Base-by-base conservation (phyloP, 2,888 invertebrate species). In the Cantharis rustica region DNA sequence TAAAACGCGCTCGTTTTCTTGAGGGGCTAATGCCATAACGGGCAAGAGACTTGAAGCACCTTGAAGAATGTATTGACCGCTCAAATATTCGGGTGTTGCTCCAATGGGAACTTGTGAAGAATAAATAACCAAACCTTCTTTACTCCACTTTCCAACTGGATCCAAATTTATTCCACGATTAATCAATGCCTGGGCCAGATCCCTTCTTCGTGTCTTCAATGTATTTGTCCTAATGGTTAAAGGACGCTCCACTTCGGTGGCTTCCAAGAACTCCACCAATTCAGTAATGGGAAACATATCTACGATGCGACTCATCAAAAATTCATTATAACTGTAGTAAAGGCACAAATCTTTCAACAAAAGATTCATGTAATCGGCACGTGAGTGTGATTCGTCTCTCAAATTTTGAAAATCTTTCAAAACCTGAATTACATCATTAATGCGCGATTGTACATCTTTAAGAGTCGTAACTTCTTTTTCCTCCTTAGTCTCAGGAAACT, bases 81-180 rank as follows among this genome's bases (percentile, higher is more conserved):
- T 98, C 80, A 99, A 90, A 90, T 99, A 99, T 89, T 99, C 99
- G 0, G 99, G 99, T 0, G 99, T 99, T 1, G 99, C 99, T 79
- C 98, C 99, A 83, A 99, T 90, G 0, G 99, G 98, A 0, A 99
- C 98, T 85, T 97, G 96, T 0, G 98, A 95, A 81, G 96, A 97
- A 87, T 97, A 99, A 10, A 99, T 92, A 1, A 99, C 98, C 31
- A 99, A 90, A 11, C 99, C 99, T 16, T 98, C 96, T 90, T 98
- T 99, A 69, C 98, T 97, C 99, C 99, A 99, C 88, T 98, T 97
- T 5, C 98, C 99, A 75, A 99, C 92, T 0, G 99, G 98, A 89
- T 99, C 99, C 80, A 99, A 91, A 90, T 99, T 99, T 0, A 99
- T 98, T 17, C 99, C 99, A 84, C 99, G 92, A 85, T 96, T 96